Evolutionary conservation across 2,797 vertebrate species (phyloP).

Genomic region (Chaenodraco wilsoni): DNA sequence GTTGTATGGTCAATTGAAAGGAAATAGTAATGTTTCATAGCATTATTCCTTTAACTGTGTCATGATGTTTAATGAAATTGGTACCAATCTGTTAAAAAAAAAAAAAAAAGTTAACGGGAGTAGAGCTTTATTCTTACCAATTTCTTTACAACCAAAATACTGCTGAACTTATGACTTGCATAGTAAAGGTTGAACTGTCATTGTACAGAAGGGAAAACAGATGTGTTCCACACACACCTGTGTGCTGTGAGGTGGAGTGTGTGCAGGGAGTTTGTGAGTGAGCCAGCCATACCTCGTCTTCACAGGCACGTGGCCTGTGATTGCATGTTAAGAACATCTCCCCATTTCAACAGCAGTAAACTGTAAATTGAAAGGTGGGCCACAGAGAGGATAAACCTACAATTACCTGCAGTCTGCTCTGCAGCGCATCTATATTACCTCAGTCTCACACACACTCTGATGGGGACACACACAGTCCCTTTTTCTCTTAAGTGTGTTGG

Average conservation of each 20-base stretch:
- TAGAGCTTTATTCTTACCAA: not conserved
- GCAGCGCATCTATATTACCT: not conserved
- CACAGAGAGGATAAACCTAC: conserved; percentile 48
- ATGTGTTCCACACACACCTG: conserved; percentile 34
- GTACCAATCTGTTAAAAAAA: too few relatives aligned
- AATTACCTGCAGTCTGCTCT: conserved; percentile 62
- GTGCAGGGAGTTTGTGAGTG: conserved; percentile 23
- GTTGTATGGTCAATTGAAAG: too few relatives aligned
- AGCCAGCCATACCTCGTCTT: conserved; percentile 56
- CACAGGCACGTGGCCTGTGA: conserved; percentile 69
- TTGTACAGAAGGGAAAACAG: conserved; percentile 1
- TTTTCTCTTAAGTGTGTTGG: not conserved
- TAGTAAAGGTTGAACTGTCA: not conserved
- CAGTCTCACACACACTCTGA: conserved; percentile 4
- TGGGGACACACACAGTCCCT: not conserved
- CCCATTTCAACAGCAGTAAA: conserved; percentile 69
- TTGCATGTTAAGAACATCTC: conserved; percentile 67
- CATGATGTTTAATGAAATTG: too few relatives aligned
- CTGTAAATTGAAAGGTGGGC: conserved; percentile 72
- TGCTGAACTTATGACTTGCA: not conserved
- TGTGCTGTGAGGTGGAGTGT: conserved; percentile 13
- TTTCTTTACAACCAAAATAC: not conserved
- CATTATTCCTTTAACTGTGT: too few relatives aligned
- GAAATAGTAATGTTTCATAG: too few relatives aligned
- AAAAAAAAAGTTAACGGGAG: not conserved